phyloP scores from a whole-genome alignment of 2,888 invertebrate genomes.

The Brassicogethes aeneus region DNA sequence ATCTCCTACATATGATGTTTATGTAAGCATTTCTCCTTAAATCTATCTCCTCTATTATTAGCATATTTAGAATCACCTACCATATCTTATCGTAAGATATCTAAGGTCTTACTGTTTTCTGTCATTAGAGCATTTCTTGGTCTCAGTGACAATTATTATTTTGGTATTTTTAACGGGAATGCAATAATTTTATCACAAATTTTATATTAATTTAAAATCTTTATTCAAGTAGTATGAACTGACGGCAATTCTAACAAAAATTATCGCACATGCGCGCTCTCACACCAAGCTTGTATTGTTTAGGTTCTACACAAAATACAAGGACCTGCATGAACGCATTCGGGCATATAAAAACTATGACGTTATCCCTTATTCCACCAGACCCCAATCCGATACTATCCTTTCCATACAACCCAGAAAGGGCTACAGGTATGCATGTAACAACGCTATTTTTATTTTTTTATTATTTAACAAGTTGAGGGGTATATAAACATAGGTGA shows the following conservation, averaged over 20 bases:
- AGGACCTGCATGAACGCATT: conserved; percentile 81
- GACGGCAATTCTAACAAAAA: conserved; percentile 12
- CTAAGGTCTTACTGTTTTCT: too few species aligned
- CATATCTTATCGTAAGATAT: too few species aligned
- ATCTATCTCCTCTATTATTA: too few species aligned
- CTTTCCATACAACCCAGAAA: conserved; percentile 26
- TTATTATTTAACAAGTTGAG: conserved; percentile 14
- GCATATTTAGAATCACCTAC: too few species aligned
- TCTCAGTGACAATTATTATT: too few species aligned
- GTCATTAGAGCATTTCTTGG: too few species aligned
- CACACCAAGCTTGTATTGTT: conserved; percentile 34
- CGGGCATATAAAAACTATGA: conserved; percentile 67
- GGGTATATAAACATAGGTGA: too few species aligned
- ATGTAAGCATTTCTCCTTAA: too few species aligned
- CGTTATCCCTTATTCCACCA: conserved; percentile 44
- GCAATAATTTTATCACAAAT: too few species aligned
- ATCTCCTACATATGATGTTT: too few species aligned
- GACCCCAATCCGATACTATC: conserved; percentile 32
- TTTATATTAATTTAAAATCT: too few species aligned
- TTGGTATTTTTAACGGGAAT: too few species aligned
- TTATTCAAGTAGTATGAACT: conserved; percentile 27
- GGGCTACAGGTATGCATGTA: conserved; percentile 34
- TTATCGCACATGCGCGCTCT: conserved; percentile 21
- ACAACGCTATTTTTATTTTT: conserved; percentile 5
- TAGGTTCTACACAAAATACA: conserved; percentile 85